Evolutionary conservation across 2,888 invertebrate genomes (phyloP).

Genomic region (Eubasilissa splendida): DNA sequence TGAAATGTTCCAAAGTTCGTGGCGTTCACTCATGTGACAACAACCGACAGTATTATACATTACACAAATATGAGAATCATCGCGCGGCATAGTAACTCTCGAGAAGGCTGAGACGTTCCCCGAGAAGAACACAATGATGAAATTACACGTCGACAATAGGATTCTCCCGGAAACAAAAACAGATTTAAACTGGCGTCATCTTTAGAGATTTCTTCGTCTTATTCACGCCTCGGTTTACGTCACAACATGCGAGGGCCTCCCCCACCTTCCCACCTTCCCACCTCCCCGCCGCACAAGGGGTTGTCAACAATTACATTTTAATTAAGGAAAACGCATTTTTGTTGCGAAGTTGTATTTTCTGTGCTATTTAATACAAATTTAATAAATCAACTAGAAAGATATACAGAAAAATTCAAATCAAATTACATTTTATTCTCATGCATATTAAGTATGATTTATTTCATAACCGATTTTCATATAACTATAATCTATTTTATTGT

Average conservation of each 20-base stretch:
- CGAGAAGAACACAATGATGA: conserved; percentile 4
- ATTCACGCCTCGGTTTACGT: conserved; percentile 37
- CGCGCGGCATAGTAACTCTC: conserved; percentile 21
- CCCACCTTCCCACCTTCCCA: background rate
- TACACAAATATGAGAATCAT: conserved; percentile 33
- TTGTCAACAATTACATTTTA: conserved; percentile 4
- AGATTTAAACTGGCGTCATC: conserved; percentile 44
- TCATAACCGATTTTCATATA: no score
- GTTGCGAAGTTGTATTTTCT: no score
- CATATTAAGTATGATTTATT: no score
- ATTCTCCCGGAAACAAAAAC: conserved; percentile 41
- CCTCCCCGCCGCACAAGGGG: background rate
- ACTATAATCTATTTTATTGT: no score
- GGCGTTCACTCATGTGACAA: conserved; percentile 33
- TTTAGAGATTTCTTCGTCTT: conserved; percentile 45
- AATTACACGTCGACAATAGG: conserved; percentile 14
- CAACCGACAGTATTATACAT: conserved; percentile 1
- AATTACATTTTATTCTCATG: no score
- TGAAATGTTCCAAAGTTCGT: conserved; percentile 18
- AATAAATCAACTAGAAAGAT: no score
- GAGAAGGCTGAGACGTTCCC: conserved; percentile 19
- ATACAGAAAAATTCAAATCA: no score
- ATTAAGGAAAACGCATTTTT: no score
- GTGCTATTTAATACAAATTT: no score
- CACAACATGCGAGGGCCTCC: conserved; percentile 14